phyloP scores from a whole-genome alignment of 2,888 invertebrate species.

The Leucophora obtusa region DNA sequence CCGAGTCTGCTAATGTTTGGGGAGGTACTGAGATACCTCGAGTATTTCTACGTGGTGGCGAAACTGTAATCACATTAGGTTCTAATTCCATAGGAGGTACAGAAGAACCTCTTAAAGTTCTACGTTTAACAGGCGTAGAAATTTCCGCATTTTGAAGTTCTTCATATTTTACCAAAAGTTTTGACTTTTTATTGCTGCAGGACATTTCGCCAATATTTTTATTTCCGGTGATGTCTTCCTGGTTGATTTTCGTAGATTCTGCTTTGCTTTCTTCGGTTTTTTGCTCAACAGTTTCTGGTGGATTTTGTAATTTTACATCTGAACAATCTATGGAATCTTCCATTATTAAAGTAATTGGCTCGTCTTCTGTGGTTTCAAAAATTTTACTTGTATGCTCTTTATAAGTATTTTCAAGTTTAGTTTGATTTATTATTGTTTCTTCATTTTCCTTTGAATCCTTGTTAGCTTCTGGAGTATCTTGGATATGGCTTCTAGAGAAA shows the following conservation, averaged over 20 bases:
- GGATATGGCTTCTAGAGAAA: neutral
- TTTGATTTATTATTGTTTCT: too few species aligned
- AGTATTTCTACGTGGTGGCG: slow-evolving; percentile 58
- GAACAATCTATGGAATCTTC: slow-evolving; percentile 20
- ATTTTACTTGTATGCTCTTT: neutral
- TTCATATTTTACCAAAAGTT: slow-evolving; percentile 11
- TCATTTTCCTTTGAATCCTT: too few species aligned
- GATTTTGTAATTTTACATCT: neutral
- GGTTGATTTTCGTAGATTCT: neutral
- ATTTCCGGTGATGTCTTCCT: neutral
- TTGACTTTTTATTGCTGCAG: neutral
- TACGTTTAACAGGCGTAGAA: neutral
- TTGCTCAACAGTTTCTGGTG: neutral
- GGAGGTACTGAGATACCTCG: slow-evolving; percentile 67
- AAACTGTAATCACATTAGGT: neutral
- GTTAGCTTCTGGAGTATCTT: neutral
- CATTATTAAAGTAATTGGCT: slow-evolving; percentile 3
- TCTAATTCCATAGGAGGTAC: slow-evolving; percentile 30
- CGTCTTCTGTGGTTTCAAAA: slow-evolving; percentile 14
- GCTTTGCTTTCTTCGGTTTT: neutral
- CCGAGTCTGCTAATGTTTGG: slow-evolving; percentile 35
- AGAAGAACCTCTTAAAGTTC: slow-evolving; percentile 40
- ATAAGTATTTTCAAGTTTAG: neutral
- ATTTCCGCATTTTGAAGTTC: slow-evolving; percentile 16
- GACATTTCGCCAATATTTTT: neutral